phyloP scores from a whole-genome alignment of 2,113 vertebrate species.

The Phylloscopus trochilus region DNA sequence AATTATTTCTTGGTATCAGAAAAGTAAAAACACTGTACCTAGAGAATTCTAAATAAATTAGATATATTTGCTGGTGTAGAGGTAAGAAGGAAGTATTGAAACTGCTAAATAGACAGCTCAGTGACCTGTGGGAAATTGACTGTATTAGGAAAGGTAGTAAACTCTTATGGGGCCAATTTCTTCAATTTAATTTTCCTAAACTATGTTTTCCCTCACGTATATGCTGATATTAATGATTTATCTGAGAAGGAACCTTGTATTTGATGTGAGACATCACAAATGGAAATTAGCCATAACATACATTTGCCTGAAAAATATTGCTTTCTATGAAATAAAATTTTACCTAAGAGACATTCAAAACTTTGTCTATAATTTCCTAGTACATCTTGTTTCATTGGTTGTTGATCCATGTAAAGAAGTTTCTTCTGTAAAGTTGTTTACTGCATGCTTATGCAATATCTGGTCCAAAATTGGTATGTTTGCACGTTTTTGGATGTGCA shows the following conservation, averaged over 20 bases:
- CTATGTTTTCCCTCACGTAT: background rate
- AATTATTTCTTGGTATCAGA: background rate
- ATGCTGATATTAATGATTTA: background rate
- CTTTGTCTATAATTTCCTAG: background rate
- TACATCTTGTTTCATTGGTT: background rate
- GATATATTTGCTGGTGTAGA: background rate
- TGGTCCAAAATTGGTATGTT: background rate
- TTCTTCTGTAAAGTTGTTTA: background rate
- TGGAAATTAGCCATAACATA: background rate
- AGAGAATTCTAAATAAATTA: background rate
- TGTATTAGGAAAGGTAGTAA: background rate
- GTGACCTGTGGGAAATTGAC: background rate
- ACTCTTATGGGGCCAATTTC: background rate
- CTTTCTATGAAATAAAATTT: background rate
- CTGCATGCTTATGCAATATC: background rate
- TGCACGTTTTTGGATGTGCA: background rate
- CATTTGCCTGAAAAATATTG: background rate
- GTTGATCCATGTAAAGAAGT: background rate
- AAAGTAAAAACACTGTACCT: background rate
- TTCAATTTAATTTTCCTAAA: background rate
- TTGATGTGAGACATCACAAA: background rate
- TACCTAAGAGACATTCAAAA: background rate
- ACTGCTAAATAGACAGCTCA: background rate
- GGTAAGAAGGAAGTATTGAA: background rate
- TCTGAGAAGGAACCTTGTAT: background rate